phyloP scores from a whole-genome alignment of 2,888 invertebrate genomes.

The Nebria brevicollis region DNA sequence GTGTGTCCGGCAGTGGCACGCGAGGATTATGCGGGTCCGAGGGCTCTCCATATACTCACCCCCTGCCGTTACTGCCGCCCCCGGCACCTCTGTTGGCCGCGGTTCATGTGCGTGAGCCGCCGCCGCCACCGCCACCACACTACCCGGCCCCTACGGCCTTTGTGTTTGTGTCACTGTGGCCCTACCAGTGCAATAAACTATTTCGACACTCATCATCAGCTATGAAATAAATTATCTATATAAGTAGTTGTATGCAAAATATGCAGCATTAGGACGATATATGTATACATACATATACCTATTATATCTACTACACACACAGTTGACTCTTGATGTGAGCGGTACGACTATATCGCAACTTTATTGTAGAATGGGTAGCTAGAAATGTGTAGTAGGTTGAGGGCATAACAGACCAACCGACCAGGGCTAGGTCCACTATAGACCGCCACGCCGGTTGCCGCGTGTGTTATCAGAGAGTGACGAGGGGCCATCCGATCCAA shows the following conservation, averaged over 20 bases:
- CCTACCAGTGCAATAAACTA: constrained; percentile 18
- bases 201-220: not conserved
- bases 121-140: constrained; percentile 27
- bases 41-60: constrained; percentile 48
- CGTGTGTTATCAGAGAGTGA: constrained; percentile 48
- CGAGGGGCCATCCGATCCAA: constrained; percentile 49
- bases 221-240: no score
- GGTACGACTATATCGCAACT: not conserved
- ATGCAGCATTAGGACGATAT: no score
- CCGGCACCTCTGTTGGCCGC: constrained; percentile 6
- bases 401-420: constrained; percentile 21
- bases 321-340: not conserved
- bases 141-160: constrained; percentile 17
- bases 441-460: constrained; percentile 11
- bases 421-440: constrained; percentile 2
- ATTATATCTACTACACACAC: no score
- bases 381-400: constrained; percentile 8
- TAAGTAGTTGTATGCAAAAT: no score
- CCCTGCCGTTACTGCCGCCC: constrained; percentile 47
- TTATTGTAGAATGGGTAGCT: constrained; percentile 4
- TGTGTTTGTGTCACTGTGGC: constrained; percentile 26
- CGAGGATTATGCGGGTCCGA: constrained; percentile 48
- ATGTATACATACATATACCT: no score
- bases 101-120: constrained; percentile 28
- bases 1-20: constrained; percentile 34